Percentiles rank a stretch among this genome's conserved stretches.
These are phyloP conservation scores for Pteruthius melanotis DNA, from an alignment of 2,113 vertebrate species.

Conservation along the genomic window DNA sequence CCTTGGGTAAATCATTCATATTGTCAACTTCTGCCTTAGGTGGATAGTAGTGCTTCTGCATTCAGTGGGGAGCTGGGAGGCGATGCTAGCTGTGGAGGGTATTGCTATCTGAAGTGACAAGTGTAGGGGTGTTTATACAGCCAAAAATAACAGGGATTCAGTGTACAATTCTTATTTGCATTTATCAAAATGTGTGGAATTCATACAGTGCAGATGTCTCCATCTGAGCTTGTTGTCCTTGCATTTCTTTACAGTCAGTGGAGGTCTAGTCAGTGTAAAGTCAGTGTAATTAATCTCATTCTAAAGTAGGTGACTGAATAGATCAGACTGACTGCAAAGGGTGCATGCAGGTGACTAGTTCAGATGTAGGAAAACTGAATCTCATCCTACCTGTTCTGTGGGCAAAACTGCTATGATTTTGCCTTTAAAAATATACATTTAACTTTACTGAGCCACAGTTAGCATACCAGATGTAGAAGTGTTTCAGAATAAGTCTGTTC, in stretches of 20 bases:
- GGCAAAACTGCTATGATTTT: conserved; percentile 46
- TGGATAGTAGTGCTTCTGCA: not conserved
- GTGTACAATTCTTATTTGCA: not conserved
- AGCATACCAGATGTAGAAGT: conserved; percentile 43
- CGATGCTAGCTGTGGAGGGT: not conserved
- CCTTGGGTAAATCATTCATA: not conserved
- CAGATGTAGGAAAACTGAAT: conserved; percentile 21
- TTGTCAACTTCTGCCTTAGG: not conserved
- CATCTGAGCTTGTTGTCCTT: not conserved
- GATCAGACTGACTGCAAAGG: not conserved
- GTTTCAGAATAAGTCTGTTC: conserved; percentile 32
- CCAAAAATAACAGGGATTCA: not conserved
- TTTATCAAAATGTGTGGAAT: not conserved
- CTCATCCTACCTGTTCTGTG: conserved; percentile 42
- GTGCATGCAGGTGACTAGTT: not conserved
- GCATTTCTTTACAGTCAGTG: not conserved
- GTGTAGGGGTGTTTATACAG: not conserved
- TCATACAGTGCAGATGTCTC: not conserved
- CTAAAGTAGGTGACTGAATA: not conserved
- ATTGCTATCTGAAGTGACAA: not conserved
- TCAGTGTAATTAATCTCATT: not conserved
- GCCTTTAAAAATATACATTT: conserved; percentile 28
- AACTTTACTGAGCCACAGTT: conserved; percentile 27
- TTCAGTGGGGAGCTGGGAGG: not conserved
- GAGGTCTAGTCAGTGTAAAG: conserved; percentile 8